Evolutionary conservation across 2,113 vertebrate genomes (phyloP).

Genomic region (Salminus brasiliensis): DNA sequence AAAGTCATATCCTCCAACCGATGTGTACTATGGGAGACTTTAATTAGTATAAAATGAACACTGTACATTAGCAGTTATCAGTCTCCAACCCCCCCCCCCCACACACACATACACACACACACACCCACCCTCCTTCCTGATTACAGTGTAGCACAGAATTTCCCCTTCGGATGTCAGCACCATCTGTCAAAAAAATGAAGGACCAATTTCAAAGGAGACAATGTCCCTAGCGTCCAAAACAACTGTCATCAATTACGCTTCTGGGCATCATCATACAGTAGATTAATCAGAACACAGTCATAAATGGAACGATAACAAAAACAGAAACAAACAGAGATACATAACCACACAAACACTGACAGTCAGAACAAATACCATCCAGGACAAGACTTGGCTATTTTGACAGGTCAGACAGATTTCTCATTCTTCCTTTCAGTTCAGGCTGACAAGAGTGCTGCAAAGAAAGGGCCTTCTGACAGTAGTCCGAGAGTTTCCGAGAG

Average conservation of each 20-base stretch:
- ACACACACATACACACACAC: too few relatives aligned
- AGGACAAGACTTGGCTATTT: background rate
- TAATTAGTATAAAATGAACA: constrained; percentile 1
- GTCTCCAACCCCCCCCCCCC: background rate
- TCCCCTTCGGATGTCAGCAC: constrained; percentile 40
- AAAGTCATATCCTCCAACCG: background rate
- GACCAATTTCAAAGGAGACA: constrained; percentile 63
- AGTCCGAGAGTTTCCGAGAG: background rate
- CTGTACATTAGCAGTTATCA: background rate
- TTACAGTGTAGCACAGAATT: background rate
- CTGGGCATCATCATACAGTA: constrained; percentile 43
- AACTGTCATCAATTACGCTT: constrained; percentile 57
- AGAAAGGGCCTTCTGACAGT: constrained; percentile 1
- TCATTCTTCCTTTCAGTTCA: background rate
- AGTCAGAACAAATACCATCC: background rate
- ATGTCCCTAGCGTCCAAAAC: constrained; percentile 59
- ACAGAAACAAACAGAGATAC: background rate
- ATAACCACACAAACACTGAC: background rate
- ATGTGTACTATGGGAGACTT: background rate
- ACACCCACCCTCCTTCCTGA: too few relatives aligned
- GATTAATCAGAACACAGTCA: constrained; percentile 27
- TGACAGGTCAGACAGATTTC: background rate
- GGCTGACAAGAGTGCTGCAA: background rate
- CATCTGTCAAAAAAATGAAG: constrained; percentile 47
- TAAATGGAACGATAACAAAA: too few relatives aligned